These are phyloP conservation scores for Tachysurus fulvidraco DNA, from an alignment of 2,113 vertebrate species.

Conservation along the genomic window DNA sequence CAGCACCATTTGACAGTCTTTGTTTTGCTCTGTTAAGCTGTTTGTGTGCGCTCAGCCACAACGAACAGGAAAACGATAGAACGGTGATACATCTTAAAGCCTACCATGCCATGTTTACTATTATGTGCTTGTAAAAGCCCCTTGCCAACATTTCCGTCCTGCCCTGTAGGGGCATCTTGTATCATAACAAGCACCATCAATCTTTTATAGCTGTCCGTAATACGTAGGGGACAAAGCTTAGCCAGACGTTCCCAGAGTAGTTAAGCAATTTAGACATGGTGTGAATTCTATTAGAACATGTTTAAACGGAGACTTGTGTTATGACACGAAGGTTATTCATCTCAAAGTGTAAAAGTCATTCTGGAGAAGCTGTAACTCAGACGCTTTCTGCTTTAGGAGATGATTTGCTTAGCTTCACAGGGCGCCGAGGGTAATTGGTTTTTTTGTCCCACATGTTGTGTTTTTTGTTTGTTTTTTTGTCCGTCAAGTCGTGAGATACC, in stretches of 20 bases:
- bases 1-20: not conserved
- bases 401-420: conserved; percentile 46
- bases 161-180: conserved; percentile 15
- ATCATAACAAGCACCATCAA: conserved; percentile 20
- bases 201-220: conserved; percentile 18
- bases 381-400: conserved; percentile 34
- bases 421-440: conserved; percentile 47
- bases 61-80: not conserved
- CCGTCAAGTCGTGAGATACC: conserved; percentile 27
- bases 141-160: not conserved
- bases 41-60: conserved; percentile 1
- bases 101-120: not conserved
- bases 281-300: conserved; percentile 44
- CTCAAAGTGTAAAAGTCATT: conserved; percentile 45
- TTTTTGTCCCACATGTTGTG: conserved; percentile 45
- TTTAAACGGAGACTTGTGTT: conserved; percentile 25
- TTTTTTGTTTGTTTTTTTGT: conserved; percentile 39
- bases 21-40: not conserved
- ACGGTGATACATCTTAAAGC: not conserved
- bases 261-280: conserved; percentile 43
- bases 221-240: conserved; percentile 32
- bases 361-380: conserved; percentile 15
- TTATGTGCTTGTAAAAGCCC: conserved; percentile 17
- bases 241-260: conserved; percentile 7
- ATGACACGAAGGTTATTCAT: conserved; percentile 45